A percentile compares a stretch with the other conserved stretches of the same genome.
Evolutionary conservation across 2,888 invertebrate genomes (phyloP).

Genomic region (Aphodius granarius): DNA sequence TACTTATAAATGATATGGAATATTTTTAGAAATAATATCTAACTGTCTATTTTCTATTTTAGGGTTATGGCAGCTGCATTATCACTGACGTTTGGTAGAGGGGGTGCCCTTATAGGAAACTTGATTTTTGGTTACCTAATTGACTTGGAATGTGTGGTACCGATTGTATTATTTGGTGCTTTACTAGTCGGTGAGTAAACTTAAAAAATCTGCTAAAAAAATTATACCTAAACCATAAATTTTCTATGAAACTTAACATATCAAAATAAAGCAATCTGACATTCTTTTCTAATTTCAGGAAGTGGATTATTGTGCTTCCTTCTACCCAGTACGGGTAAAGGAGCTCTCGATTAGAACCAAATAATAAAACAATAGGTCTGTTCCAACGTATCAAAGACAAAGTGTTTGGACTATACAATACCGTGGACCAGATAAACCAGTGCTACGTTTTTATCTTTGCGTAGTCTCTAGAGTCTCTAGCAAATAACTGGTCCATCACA

Average conservation of each 20-base stretch:
- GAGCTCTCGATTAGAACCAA: conserved; percentile 63
- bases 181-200: conserved; percentile 70
- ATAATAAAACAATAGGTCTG: not conserved
- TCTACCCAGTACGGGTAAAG: conserved; percentile 75
- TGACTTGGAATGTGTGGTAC: conserved; percentile 76
- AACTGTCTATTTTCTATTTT: conserved; percentile 34
- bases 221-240: too few relatives aligned
- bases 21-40: not conserved
- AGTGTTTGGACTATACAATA: too few relatives aligned
- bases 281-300: conserved; percentile 55
- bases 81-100: conserved; percentile 76
- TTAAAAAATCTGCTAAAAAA: not conserved
- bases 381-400: too few relatives aligned
- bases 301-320: conserved; percentile 74
- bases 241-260: too few relatives aligned
- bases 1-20: not conserved
- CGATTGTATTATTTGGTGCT: conserved; percentile 71
- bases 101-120: conserved; percentile 76
- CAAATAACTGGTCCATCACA: too few relatives aligned
- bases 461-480: too few relatives aligned
- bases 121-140: conserved; percentile 77
- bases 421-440: too few relatives aligned
- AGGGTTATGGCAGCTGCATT: conserved; percentile 84
- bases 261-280: not conserved
- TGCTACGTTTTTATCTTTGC: too few relatives aligned